Conservation (phyloP, 2,113 vertebrate genomes). For the Sturnus vulgaris region DNA sequence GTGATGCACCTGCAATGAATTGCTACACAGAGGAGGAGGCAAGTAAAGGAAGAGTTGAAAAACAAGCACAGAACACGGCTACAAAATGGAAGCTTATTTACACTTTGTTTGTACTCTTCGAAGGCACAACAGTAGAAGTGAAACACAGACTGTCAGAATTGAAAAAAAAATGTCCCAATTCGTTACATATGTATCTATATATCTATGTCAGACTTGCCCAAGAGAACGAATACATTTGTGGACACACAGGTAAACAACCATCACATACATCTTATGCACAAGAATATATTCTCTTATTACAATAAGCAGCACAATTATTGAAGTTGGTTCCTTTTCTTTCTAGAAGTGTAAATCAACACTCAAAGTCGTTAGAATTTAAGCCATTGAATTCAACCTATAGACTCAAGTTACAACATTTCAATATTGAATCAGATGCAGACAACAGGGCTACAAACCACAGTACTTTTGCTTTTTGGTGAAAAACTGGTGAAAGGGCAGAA, state of each 20-base stretch:
- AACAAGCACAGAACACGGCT: not conserved
- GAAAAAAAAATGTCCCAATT: not conserved
- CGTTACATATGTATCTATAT: not conserved
- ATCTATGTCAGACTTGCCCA: not conserved
- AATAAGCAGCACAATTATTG: not conserved
- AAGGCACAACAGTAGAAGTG: not conserved
- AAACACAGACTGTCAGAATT: not conserved
- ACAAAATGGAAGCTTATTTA: not conserved
- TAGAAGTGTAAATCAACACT: not conserved
- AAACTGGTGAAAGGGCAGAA: not conserved
- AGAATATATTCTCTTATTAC: not conserved
- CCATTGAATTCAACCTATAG: not conserved
- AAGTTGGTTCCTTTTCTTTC: not conserved
- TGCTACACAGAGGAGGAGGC: fast-evolving
- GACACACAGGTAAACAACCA: not conserved
- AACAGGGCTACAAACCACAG: not conserved
- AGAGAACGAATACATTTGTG: not conserved
- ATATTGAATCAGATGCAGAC: not conserved
- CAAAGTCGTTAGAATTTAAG: not conserved
- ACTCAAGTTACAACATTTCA: not conserved
- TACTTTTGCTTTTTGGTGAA: not conserved
- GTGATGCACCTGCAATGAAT: not conserved
- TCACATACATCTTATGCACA: not conserved
- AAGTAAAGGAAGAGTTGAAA: not conserved
- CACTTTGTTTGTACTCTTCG: not conserved